Evolutionary conservation across 2,888 invertebrate species (phyloP).

Genomic region (Acleris holmiana): DNA sequence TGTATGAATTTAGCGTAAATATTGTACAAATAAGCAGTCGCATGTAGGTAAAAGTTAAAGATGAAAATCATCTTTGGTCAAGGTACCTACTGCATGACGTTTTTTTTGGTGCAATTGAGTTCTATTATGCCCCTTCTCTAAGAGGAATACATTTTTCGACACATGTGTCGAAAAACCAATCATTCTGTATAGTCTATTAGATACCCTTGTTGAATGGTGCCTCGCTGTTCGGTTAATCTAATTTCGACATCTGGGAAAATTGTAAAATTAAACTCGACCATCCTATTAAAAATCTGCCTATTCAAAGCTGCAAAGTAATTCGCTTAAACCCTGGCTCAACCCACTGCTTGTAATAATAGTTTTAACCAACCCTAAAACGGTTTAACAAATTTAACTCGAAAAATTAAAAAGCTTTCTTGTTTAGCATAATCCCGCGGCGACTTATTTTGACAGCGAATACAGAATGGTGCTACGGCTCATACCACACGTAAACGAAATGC

Average conservation of each 20-base stretch:
- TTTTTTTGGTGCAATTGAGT: too few relatives aligned
- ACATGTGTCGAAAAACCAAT: too few relatives aligned
- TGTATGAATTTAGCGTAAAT: too few relatives aligned
- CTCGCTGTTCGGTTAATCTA: background rate
- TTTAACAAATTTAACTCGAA: constrained; percentile 9
- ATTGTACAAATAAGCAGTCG: too few relatives aligned
- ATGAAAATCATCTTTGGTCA: too few relatives aligned
- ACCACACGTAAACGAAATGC: too few relatives aligned
- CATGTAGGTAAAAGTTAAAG: too few relatives aligned
- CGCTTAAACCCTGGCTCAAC: constrained; percentile 8
- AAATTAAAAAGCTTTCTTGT: background rate
- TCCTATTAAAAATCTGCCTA: background rate
- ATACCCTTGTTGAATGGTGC: too few relatives aligned
- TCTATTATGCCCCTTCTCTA: too few relatives aligned
- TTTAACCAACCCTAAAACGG: constrained; percentile 1
- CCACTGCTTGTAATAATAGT: constrained; percentile 14
- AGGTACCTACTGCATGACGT: too few relatives aligned
- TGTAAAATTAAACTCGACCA: background rate
- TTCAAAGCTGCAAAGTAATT: background rate
- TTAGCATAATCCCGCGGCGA: constrained; percentile 3
- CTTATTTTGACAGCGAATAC: constrained; percentile 1
- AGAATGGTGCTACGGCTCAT: background rate
- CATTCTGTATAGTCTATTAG: too few relatives aligned
- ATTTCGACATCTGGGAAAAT: background rate
- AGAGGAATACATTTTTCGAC: too few relatives aligned